Evolutionary conservation across 2,797 vertebrate genomes (phyloP).

Genomic region (Pelobates cultripes): DNA sequence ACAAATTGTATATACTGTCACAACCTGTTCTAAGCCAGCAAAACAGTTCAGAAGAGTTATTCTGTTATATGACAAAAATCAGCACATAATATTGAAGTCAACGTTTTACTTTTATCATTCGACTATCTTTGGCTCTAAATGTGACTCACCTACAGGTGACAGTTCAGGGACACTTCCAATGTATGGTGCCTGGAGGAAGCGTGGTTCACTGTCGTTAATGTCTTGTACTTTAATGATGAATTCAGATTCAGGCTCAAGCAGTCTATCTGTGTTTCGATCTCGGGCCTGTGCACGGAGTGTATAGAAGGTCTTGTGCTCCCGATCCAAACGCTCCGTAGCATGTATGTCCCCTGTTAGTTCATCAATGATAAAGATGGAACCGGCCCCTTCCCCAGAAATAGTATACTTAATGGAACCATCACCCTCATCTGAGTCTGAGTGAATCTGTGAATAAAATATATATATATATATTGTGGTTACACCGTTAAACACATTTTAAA

Average conservation of each 20-base stretch:
- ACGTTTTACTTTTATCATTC: no score
- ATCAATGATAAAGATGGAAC: slow-evolving; percentile 95
- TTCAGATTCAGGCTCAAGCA: slow-evolving; percentile 94
- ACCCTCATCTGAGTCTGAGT: slow-evolving; percentile 94
- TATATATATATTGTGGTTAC: background rate
- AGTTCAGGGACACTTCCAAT: slow-evolving; percentile 95
- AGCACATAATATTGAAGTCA: no score
- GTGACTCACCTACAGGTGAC: slow-evolving; percentile 87
- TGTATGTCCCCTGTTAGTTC: slow-evolving; percentile 96
- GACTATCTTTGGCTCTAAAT: background rate
- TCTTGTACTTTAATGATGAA: slow-evolving; percentile 99
- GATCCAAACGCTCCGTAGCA: slow-evolving; percentile 90
- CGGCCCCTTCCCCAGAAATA: slow-evolving; percentile 94
- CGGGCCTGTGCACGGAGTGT: slow-evolving; percentile 91
- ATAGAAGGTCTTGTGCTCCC: slow-evolving; percentile 95
- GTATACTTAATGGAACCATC: slow-evolving; percentile 98
- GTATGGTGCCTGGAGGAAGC: slow-evolving; percentile 94
- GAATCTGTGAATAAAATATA: slow-evolving; percentile 79
- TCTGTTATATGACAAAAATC: no score
- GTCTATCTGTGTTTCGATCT: slow-evolving; percentile 80
- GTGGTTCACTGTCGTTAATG: slow-evolving; percentile 97
- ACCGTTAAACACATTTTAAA: background rate
- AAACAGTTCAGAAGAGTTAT: no score
- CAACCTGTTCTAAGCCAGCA: no score
- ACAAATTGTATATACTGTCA: no score